Evolutionary conservation across 1,140 invertebrate genomes (phyloP), one percentile per base, ranked within the genome.

Genomic region (Drepana arcuata): DNA sequence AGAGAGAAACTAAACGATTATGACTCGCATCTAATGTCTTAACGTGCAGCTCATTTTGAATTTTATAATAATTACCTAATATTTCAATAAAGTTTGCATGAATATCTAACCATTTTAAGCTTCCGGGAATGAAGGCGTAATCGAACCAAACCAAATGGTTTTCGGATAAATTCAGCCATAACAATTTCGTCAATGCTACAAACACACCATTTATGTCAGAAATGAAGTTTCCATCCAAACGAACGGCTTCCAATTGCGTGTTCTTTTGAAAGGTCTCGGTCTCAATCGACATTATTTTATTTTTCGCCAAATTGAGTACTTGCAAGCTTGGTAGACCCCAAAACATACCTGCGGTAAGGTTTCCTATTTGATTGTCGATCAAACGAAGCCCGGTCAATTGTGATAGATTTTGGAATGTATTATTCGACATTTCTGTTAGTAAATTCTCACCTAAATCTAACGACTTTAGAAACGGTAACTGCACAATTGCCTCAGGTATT

Each of bases 131-230:
- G 49, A 93, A 88, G 18, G 88, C 86, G 63, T 94, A 95, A 65
- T 94, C 92, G 66, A 95, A 94, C 84, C 89, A 89, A 10, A 89
- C 87, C 50, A 95, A 85, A 65, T 88, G 86, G 75, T 95, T 95
- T 78, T 93, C 92, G 7, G 92, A 93, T 41, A 95, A 86, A 85
- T 95, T 95, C 7, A 95, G 69, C 91, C 92, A 94, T 38, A 92
- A 79, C 31, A 95, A 80, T 43, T 89, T 91, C 2, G 88, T 87
- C 23, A 93, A 83, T 26, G 91, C 89, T 13, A 86, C 86, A 62
- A 95, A 94, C 28, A 93, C 86, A 1, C 88, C 88, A 48, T 90
- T 90, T 53, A 95, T 90, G 61, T 93, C 90, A 34, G 88, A 87
- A 41, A 95, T 83, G 33, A 88, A 86, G 80, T 95, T 95, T 37